Percentiles rank a stretch among this genome's conserved stretches.
These are phyloP conservation scores for Pseudomyrmex pallidus DNA, from an alignment of 1,140 invertebrate genomes.

Conservation along the genomic window DNA sequence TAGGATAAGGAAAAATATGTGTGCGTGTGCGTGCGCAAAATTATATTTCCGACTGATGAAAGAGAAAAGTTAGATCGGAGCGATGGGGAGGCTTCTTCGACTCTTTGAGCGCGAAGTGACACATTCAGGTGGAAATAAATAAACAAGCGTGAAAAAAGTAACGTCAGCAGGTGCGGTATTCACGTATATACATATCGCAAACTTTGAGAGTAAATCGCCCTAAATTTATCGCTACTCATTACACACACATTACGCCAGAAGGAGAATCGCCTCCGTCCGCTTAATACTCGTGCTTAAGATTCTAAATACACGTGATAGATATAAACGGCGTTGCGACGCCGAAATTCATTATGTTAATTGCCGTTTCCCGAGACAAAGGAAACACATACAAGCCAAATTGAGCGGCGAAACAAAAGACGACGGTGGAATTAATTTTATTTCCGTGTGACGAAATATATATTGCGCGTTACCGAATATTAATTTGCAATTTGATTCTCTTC, in stretches of 20 bases:
- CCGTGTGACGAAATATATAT: background rate
- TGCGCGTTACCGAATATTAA: background rate
- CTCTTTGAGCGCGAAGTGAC: too few species aligned
- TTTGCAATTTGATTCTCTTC: background rate
- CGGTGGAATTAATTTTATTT: conserved; percentile 49
- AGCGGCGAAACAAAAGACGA: conserved; percentile 51
- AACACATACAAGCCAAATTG: conserved; percentile 19
- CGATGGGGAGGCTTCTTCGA: too few species aligned
- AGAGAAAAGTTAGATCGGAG: too few species aligned
- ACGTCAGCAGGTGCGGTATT: background rate
- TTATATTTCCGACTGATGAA: too few species aligned
- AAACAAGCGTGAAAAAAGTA: background rate
- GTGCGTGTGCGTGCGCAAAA: too few species aligned
- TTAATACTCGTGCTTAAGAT: conserved; percentile 55
- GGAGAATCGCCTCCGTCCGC: background rate
- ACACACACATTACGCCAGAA: conserved; percentile 56
- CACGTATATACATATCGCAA: background rate
- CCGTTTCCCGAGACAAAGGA: background rate
- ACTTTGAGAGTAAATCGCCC: background rate
- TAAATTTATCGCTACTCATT: conserved; percentile 52
- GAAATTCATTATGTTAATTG: conserved; percentile 64
- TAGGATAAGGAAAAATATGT: too few species aligned
- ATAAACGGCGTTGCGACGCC: conserved; percentile 54
- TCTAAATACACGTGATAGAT: conserved; percentile 17
- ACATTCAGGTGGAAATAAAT: background rate